A percentile compares a stretch with the other conserved stretches of the same genome.
phyloP scores from a whole-genome alignment of 2,888 invertebrate species.

The Gordius sp. region DNA sequence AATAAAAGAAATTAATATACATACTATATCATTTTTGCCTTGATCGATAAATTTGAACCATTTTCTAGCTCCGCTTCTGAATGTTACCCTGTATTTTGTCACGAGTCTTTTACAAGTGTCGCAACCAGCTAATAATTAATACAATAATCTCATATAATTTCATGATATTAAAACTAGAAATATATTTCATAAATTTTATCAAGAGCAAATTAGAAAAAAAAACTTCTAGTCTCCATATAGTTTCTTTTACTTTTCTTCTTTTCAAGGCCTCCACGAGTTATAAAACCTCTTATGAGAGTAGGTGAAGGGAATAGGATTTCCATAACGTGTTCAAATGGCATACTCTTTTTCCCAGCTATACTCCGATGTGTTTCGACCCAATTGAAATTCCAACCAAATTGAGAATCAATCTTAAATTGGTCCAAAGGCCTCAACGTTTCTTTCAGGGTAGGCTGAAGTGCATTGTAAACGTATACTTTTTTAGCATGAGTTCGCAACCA shows the following conservation, averaged over 20 bases:
- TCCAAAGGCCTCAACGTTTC: slow-evolving; percentile 8
- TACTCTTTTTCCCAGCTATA: not conserved
- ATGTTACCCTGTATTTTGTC: slow-evolving; percentile 8
- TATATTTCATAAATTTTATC: not conserved
- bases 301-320: not conserved
- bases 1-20: not conserved
- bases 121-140: not conserved
- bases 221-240: not conserved
- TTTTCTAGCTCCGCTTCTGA: not conserved
- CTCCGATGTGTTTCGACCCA: not conserved
- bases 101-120: slow-evolving; percentile 8
- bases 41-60: slow-evolving; percentile 13
- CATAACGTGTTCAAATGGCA: slow-evolving; percentile 8
- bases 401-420: not conserved
- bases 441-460: slow-evolving; percentile 5
- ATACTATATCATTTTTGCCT: slow-evolving; percentile 2
- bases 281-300: not conserved
- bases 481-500: slow-evolving; percentile 2
- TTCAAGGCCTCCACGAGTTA: not conserved
- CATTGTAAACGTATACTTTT: slow-evolving; percentile 7
- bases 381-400: slow-evolving; percentile 7
- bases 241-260: slow-evolving; percentile 13
- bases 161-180: too few relatives aligned
- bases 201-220: not conserved
- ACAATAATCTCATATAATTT: too few relatives aligned